Base-by-base conservation (phyloP, 2,113 vertebrate species). In the Aegotheles bennettii region DNA sequence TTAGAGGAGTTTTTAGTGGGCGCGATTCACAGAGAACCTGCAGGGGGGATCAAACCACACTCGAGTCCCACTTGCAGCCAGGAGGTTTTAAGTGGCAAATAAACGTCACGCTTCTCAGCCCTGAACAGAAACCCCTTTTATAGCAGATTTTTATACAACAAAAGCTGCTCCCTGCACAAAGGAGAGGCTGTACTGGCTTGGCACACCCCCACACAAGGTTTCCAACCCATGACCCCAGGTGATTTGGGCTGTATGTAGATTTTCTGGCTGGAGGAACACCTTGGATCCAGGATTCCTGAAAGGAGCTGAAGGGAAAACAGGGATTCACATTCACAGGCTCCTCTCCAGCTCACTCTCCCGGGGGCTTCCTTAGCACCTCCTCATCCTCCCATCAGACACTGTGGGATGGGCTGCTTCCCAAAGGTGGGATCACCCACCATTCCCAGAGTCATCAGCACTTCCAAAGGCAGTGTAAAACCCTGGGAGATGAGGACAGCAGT, bases 61-160 rank as follows among this genome's bases (percentile, higher is more conserved):
- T 86, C 42, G 5, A 67, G 54, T 11, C 57, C 61, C 57, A 69
- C 57, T 75, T 36, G 28, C 1, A 51, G 56, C 40, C 40, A 36
- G n/a, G 69, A 82, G 61, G 64, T 81, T 79, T 73, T n/a, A 83
- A 79, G 65, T 36, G 57, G 78, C 87, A 85, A 85, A 69, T 26
- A 65, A 45, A 73, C 0, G 0, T 29, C 36, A 42, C 21, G 31
- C 33, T 23, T 45, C 51, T 54, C 40, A 7, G 64, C 54, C 47
- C 61, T 36, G 19, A 90, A 43, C n/a, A 82, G 33, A 65, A 79
- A 20, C 14, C 19, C 38, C 43, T 48, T 47, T 47, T 56, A 0
- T 26, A 16, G n/a, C 5, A 18, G 10, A 20, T 51, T 74, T 80
- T 45, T n/a, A 31, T 20, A 5, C 7, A 89, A 84, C 26, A 92